Evolutionary conservation across 1,140 invertebrate species (phyloP).

Genomic region (Orchestia grillus): DNA sequence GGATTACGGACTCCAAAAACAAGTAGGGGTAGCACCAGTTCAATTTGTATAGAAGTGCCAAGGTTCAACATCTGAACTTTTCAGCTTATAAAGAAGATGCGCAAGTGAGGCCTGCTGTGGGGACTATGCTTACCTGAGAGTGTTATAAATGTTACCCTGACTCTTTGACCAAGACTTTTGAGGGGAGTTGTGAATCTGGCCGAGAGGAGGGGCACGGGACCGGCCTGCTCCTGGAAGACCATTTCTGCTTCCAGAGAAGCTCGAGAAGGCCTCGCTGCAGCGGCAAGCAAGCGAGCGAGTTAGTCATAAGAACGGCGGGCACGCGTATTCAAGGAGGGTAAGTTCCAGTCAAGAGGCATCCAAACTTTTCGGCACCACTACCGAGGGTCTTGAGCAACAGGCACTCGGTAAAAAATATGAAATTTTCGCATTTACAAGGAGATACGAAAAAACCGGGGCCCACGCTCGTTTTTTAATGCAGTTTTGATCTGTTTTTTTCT

Average conservation of each 20-base stretch:
- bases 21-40: background rate
- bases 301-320: background rate
- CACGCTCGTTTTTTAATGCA: too few species aligned
- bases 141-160: constrained; percentile 44
- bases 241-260: constrained; percentile 23
- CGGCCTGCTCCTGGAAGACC: background rate
- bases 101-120: background rate
- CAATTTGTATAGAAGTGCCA: background rate
- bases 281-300: constrained; percentile 15
- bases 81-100: background rate
- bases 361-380: background rate
- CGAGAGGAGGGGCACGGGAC: background rate
- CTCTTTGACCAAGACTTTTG: constrained; percentile 6
- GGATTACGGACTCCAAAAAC: background rate
- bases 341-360: background rate
- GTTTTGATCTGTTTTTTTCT: too few species aligned
- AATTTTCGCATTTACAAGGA: background rate
- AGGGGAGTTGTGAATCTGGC: background rate
- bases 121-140: constrained; percentile 31
- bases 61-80: background rate
- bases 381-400: background rate
- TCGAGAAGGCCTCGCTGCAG: constrained; percentile 26
- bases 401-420: background rate
- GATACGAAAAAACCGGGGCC: too few species aligned
- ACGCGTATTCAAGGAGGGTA: background rate